Evolutionary conservation across 2,797 vertebrate genomes (phyloP), one percentile per base, ranked within the genome.

Genomic region (Xiphophorus birchmanni): DNA sequence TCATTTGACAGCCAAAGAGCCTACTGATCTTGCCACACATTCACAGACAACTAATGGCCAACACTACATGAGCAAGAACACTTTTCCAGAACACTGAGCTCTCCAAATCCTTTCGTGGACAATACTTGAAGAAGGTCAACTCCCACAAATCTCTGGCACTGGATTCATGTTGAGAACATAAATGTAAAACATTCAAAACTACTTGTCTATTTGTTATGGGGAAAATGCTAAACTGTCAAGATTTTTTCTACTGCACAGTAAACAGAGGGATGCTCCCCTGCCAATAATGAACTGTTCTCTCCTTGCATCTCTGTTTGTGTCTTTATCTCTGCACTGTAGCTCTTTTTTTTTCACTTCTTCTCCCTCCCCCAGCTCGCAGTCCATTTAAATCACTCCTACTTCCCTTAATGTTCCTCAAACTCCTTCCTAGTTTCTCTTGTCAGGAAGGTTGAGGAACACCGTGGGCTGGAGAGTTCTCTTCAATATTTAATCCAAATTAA

Each of bases 401-500:
- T 87, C 8, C 76, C 81, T 78, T 85, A 58, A n/a, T 84, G 77
- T 78, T 83, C 73, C 78, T 86, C 80, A 79, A 76, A 80, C 86
- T 86, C 60, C 2, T 76, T 88, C 84, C 81, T 82, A 80, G 76
- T 82, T 79, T 84, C 74, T 87, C 83, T 85, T 88, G 87, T 90
- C 79, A 88, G 65, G 52, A 80, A 88, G 79, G 86, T 12, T 29
- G 84, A 81, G 87, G 82, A 86, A 90, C 81, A 88, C 54, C 79
- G 78, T 69, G 29, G 73, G 37, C 52, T 88, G 80, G 89, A 89
- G 81, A 85, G 83, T 90, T 82, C 84, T 93, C 83, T 77, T 94
- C 54, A 91, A 95, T 93, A 93, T 91, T 93, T 93, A 79, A 94
- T 93, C 84, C 26, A 5, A 92, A 94, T 93, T 85, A 93, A 94